Evolutionary conservation across 2,888 invertebrate species (phyloP).

Genomic region (Anoncus sp.): DNA sequence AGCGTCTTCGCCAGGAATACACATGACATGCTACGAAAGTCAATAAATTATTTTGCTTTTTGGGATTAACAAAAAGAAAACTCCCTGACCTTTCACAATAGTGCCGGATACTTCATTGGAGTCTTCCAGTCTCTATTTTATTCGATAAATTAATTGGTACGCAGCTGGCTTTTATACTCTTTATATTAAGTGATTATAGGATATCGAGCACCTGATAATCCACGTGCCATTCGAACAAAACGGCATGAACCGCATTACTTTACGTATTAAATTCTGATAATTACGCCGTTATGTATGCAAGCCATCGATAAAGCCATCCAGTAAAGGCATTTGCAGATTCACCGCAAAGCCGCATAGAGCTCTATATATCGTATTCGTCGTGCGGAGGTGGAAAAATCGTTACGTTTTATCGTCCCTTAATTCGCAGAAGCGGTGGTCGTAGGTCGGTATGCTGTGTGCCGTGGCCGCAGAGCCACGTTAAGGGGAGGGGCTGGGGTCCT

Average conservation of each 20-base stretch:
- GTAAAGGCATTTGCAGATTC: constrained; percentile 32
- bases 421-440: constrained; percentile 46
- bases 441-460: constrained; percentile 19
- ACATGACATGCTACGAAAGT: background rate
- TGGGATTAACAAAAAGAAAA: constrained; percentile 11
- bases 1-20: background rate
- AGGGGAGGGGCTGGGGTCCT: constrained; percentile 16
- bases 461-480: constrained; percentile 22
- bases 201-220: constrained; percentile 6
- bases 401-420: constrained; percentile 61
- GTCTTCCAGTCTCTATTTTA: background rate
- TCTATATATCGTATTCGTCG: constrained; percentile 39
- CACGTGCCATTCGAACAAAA: background rate
- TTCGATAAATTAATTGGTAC: constrained; percentile 45
- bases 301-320: background rate
- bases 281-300: background rate
- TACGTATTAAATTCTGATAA: background rate
- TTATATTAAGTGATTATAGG: constrained; percentile 16
- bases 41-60: background rate
- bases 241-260: background rate
- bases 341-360: constrained; percentile 14
- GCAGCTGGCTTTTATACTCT: constrained; percentile 10
- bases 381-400: constrained; percentile 51
- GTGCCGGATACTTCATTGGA: background rate
- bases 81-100: constrained; percentile 1